These are phyloP conservation scores for Arothron firmamentum DNA, from an alignment of 2,113 vertebrate species.

Conservation along the genomic window DNA sequence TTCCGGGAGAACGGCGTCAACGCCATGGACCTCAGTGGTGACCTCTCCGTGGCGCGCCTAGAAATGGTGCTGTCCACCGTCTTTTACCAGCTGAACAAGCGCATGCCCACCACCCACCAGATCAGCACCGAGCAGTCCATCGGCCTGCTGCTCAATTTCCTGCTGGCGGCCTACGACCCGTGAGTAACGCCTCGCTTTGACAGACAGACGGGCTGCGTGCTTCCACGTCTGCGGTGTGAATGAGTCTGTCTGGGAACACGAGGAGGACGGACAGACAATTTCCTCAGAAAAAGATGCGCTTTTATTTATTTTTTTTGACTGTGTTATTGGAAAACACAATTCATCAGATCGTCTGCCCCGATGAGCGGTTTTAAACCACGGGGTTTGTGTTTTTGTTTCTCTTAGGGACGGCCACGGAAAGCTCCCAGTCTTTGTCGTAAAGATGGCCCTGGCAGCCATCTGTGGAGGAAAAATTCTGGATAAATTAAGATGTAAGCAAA, in stretches of 20 bases:
- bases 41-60: slow-evolving; percentile 88
- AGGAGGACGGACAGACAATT: slow-evolving; percentile 22
- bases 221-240: slow-evolving; percentile 25
- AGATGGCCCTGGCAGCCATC: slow-evolving; percentile 90
- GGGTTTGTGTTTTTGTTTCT: no score
- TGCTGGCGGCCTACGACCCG: slow-evolving; percentile 94
- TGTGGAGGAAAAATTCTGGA: slow-evolving; percentile 98
- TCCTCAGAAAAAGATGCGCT: slow-evolving; percentile 6
- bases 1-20: slow-evolving; percentile 91
- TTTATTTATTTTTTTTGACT: slow-evolving; percentile 1
- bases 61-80: slow-evolving; percentile 93
- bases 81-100: slow-evolving; percentile 97
- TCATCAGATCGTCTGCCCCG: background rate
- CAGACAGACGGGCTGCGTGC: background rate
- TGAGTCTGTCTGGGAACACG: slow-evolving; percentile 2
- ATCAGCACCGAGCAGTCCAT: slow-evolving; percentile 94
- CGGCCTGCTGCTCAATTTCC: slow-evolving; percentile 92
- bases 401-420: slow-evolving; percentile 93
- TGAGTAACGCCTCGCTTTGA: slow-evolving; percentile 74
- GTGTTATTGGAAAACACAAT: background rate
- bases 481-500: slow-evolving; percentile 96
- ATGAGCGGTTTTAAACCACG: slow-evolving; percentile 5
- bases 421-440: slow-evolving; percentile 91
- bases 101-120: slow-evolving; percentile 96
- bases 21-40: slow-evolving; percentile 84